Base-by-base conservation (phyloP, 2,797 vertebrate genomes). In the Sebastes cheni region DNA sequence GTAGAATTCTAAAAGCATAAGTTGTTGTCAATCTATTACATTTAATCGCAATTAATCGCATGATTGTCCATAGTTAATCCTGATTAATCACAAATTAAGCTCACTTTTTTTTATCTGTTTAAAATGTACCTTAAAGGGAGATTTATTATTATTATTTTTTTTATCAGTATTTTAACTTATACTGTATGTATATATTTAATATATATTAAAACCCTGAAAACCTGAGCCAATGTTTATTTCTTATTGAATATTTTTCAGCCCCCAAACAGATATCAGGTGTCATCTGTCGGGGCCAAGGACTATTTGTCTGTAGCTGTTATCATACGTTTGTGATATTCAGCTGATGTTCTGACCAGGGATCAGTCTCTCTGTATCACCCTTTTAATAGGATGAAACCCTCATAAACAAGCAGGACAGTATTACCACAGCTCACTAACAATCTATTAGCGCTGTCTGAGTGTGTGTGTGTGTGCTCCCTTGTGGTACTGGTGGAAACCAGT, bases 401-500 rank as follows among this genome's bases (percentile, higher is more conserved):
- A 58, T 27, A 64, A 39, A 76, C 72, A 72, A 52, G 54, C 18
- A 68, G 72, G 60, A 67, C 69, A 75, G 56, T 87, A 79, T 34
- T 34, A 32, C 75, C 10, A 30, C 67, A 42, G 50, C 67, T 70
- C 66, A 69, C 77, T 54, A 58, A 77, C 68, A 36, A 64, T 82
- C 72, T 79, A 52, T 67, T 67, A 72, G 65, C 29, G 55, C 70
- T 69, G 46, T 79, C 71, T 55, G 73, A 69, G 58, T 68, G 70
- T 67, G 62, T 34, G 73, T 70, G 81, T 70, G 65, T 62, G 58
- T 56, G 62, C 55, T 62, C 14, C 29, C 25, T 12, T 64, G 74
- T 62, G 73, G 56, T 86, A 72, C 76, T 79, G 78, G 83, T 75
- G 78, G 73, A 85, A 80, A 83, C 52, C 67, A 88, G 93, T 93